Conservation (phyloP, 1,140 invertebrate species). For the Idris sp. region DNA sequence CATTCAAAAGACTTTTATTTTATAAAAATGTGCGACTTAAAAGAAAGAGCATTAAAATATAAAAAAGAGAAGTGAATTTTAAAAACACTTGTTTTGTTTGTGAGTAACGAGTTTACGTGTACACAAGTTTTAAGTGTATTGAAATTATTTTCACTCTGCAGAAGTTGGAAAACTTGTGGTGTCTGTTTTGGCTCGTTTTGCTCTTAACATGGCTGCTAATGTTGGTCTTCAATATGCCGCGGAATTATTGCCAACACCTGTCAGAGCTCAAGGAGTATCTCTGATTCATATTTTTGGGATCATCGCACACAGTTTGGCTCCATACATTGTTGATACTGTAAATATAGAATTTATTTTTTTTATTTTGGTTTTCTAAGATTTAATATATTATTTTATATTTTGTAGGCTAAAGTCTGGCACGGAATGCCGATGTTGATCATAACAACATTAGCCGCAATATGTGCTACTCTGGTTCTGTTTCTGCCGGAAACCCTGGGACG, state of each 20-base stretch:
- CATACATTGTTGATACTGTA: slow-evolving; percentile 86
- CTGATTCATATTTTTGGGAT: slow-evolving; percentile 82
- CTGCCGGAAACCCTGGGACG: slow-evolving; percentile 85
- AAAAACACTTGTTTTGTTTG: too few species aligned
- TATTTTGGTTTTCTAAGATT: too few species aligned
- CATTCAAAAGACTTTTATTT: too few species aligned
- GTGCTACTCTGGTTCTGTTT: slow-evolving; percentile 80
- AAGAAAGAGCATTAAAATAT: too few species aligned
- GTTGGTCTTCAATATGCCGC: slow-evolving; percentile 83
- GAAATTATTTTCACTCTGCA: slow-evolving; percentile 5
- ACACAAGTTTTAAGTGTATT: too few species aligned
- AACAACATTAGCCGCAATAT: slow-evolving; percentile 78
- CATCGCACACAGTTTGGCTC: slow-evolving; percentile 81
- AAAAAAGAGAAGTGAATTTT: too few species aligned
- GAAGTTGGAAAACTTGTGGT: slow-evolving; percentile 43
- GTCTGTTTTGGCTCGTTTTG: slow-evolving; percentile 49
- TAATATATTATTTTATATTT: neutral
- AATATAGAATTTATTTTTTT: slow-evolving; percentile 61
- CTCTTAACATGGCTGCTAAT: slow-evolving; percentile 81
- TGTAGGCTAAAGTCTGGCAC: slow-evolving; percentile 80
- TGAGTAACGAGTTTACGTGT: too few species aligned
- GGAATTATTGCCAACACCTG: slow-evolving; percentile 82
- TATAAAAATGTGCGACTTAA: too few species aligned
- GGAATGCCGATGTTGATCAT: slow-evolving; percentile 80
- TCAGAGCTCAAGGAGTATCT: slow-evolving; percentile 81